Evolutionary conservation across 2,797 vertebrate genomes (phyloP).

Genomic region (Silurus lanzhouensis): DNA sequence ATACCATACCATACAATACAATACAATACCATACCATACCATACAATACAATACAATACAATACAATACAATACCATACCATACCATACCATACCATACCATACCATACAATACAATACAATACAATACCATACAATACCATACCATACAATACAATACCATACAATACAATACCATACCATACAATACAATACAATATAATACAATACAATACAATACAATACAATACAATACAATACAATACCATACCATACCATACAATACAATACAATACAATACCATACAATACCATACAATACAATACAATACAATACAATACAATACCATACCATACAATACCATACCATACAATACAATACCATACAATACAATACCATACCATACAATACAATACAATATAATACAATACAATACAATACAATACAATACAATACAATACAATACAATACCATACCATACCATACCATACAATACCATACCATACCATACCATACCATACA

Average conservation of each 20-base stretch:
- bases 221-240: not conserved
- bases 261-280: not conserved
- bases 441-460: not conserved
- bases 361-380: not conserved
- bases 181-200: not conserved
- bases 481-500: too few relatives aligned
- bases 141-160: too few relatives aligned
- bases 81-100: not conserved
- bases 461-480: not conserved
- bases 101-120: not conserved
- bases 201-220: not conserved
- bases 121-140: not conserved
- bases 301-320: not conserved
- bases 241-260: not conserved
- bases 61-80: too few relatives aligned
- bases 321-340: not conserved
- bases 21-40: not conserved
- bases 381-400: not conserved
- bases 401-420: not conserved
- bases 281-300: not conserved
- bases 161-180: not conserved
- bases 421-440: not conserved
- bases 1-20: not conserved
- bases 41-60: not conserved
- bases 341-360: too few relatives aligned